Base-by-base conservation (phyloP, 2,888 invertebrate genomes). In the Ceraclea dissimilis region DNA sequence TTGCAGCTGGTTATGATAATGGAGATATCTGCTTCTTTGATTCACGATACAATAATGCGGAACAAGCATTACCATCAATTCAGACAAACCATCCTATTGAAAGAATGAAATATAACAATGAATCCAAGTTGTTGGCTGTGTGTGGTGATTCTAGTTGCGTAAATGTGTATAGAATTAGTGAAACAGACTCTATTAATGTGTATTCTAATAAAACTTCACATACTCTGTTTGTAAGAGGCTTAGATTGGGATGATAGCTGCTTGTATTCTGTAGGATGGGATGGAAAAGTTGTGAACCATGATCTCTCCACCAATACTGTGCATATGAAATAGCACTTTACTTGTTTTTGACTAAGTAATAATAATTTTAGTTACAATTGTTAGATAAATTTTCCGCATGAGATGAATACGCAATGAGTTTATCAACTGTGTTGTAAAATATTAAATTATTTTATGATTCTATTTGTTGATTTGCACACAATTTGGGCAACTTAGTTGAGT, bases 181-280 rank as follows among this genome's bases (percentile, higher is more conserved):
- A 55, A 2, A 20, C 16, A 11, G 20, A 21, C 6, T 55, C 46
- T 33, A 34, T 59, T 2, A 49, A 57, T 49, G 19, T 59, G 44
- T 44, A 60, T 33, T 72, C 70, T 60, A 64, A 64, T 53, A 67
- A 69, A 63, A 64, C 65, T 2, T 60, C 65, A 13, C 75, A 75
- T 63, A 60, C 58, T 31, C 78, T 80, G 64, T 78, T 74, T 65
- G 79, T 81, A 1, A 70, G 80, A 60, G 80, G 79, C 8, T 61
- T 79, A 5, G 73, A 78, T 1, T 83, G 82, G 82, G 74, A 75
- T 62, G 60, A 67, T 4, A 66, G 66, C 2, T 63, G 68, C 20
- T 70, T 83, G 1, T 75, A 78, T 63, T 73, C 81, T 1, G 76
- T 79, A 17, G 80, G 79, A n/a, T 83, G 82, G 81, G 81, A 82